phyloP scores from a whole-genome alignment of 2,113 vertebrate species.

The Melospiza melodia region DNA sequence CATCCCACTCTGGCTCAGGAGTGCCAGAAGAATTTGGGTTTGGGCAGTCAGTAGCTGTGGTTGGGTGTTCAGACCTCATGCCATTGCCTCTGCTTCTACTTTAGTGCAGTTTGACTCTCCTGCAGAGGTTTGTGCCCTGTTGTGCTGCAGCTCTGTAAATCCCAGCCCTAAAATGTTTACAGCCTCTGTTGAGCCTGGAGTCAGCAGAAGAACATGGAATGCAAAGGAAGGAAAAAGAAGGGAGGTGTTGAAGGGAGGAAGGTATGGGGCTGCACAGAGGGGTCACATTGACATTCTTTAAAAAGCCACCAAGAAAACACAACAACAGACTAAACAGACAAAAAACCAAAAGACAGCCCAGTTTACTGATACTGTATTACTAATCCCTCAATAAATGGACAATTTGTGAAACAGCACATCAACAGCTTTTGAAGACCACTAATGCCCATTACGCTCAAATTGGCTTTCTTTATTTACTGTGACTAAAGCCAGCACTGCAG shows the following conservation, averaged over 20 bases:
- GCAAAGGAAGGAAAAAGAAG: neutral
- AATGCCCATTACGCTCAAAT: rapidly evolving
- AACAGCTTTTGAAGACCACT: neutral
- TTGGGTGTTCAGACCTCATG: neutral
- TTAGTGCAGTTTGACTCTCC: neutral
- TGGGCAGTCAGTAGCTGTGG: neutral
- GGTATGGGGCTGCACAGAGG: neutral
- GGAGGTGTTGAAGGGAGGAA: neutral
- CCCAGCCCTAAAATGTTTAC: neutral
- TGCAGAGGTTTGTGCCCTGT: neutral
- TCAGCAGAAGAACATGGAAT: neutral
- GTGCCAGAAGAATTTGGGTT: neutral
- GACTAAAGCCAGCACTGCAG: neutral
- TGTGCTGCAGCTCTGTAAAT: neutral
- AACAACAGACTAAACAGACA: no score
- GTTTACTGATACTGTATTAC: neutral
- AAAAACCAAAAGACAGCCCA: neutral
- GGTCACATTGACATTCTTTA: neutral
- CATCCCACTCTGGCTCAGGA: rapidly evolving
- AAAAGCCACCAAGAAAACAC: neutral
- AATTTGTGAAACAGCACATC: neutral
- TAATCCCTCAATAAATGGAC: neutral
- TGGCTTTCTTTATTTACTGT: neutral
- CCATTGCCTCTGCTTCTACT: neutral
- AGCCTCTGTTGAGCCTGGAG: neutral